Evolutionary conservation across 2,113 vertebrate genomes (phyloP), one percentile per base, ranked within the genome.

Genomic region (Nanorana parkeri): DNA sequence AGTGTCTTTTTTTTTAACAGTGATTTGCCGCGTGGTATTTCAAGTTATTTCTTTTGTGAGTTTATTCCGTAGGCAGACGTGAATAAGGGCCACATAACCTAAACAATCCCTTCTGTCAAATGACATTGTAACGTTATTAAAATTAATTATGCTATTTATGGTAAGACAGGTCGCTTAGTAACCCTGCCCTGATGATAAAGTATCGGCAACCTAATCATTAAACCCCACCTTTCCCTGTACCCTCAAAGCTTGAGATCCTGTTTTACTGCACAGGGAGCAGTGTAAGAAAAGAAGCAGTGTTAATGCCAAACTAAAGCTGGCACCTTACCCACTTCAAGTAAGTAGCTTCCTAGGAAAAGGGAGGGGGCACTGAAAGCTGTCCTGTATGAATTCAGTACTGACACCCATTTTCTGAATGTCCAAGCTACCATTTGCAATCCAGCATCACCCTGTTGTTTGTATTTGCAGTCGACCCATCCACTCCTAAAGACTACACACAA

Each of bases 401-500:
- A 74, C 68, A 66, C 79, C 58, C 79, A 52, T 73, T 19, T 65
- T 65, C 16, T 81, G 51, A 65, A 73, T 47, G 61, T 55, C 61
- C 21, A 58, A 23, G 71, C 51, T 56, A 73, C 13, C 4, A 17
- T 66, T 58, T 47, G 71, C 41, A 75, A 67, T 75, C 63, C 61
- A 60, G 71, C 11, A 55, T 81, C 28, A 32, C 68, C 21, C 71
- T 75, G 61, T 41, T 66, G 80, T 82, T 82, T 75, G 54, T 82
- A 74, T 74, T 74, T 41, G 61, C 68, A 55, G 80, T 75, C 71
- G 63, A 66, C 80, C 69, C 79, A 52, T 81, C 69, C 69, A 82
- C 69, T 69, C 60, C 71, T 55, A 75, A 81, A 75, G 71, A 82
- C 80, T 82, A 56, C 71, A 75, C 61, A 65, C 61, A 75, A 82